Conservation (phyloP, 2,888 invertebrate species). For the Parnassius mnemosyne region DNA sequence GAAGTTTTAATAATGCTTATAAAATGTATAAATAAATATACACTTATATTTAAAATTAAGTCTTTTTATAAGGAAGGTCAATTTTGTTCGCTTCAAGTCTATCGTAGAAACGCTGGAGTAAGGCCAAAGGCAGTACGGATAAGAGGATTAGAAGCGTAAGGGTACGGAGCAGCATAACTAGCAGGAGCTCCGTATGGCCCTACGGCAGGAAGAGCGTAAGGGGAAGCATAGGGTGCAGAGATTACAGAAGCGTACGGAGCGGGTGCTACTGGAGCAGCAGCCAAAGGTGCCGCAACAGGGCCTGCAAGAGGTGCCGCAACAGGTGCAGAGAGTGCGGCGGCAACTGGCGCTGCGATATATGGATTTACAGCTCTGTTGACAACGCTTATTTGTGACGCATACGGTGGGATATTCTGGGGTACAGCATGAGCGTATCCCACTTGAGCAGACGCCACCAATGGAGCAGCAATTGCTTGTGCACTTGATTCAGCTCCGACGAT, state of each 20-base stretch:
- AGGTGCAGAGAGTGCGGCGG: conserved; percentile 41
- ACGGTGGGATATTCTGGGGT: conserved; percentile 83
- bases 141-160: conserved; percentile 46
- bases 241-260: conserved; percentile 38
- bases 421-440: conserved; percentile 80
- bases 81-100: conserved; percentile 61
- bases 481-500: conserved; percentile 61
- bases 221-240: conserved; percentile 31
- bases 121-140: conserved; percentile 53
- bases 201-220: conserved; percentile 30
- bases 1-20: conserved; percentile 23
- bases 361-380: conserved; percentile 68
- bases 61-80: conserved; percentile 61
- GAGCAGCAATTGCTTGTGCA: conserved; percentile 53
- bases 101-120: conserved; percentile 71
- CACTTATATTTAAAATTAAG: conserved; percentile 32
- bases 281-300: conserved; percentile 42
- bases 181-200: conserved; percentile 31
- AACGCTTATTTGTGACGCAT: conserved; percentile 81
- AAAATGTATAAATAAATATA: conserved; percentile 17
- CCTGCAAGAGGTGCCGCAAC: conserved; percentile 38
- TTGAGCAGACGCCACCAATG: conserved; percentile 76
- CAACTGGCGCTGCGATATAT: conserved; percentile 55
- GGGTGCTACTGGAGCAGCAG: conserved; percentile 41
- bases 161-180: conserved; percentile 42